Percentiles rank a stretch among this genome's conserved stretches.
Evolutionary conservation across 2,888 invertebrate species (phyloP).

Genomic region (Aethes cnicana): DNA sequence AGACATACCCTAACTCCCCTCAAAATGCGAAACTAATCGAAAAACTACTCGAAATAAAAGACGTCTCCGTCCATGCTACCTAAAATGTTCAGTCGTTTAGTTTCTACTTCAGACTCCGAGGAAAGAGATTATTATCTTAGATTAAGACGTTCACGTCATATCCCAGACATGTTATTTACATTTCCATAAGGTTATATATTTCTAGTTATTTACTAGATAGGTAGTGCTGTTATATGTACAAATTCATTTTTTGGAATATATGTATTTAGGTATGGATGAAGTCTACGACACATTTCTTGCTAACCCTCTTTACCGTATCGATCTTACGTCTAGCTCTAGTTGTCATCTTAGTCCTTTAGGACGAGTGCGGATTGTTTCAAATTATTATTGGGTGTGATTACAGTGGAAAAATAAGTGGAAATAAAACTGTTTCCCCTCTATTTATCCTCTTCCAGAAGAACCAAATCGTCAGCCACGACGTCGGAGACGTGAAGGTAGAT

Average conservation of each 20-base stretch:
- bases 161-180: constrained; percentile 36
- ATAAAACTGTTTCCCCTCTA: constrained; percentile 63
- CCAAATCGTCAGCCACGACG: constrained; percentile 96
- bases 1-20: neutral
- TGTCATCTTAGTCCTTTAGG: constrained; percentile 15
- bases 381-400: constrained; percentile 54
- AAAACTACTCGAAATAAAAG: constrained; percentile 24
- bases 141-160: constrained; percentile 26
- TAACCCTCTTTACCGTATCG: constrained; percentile 31
- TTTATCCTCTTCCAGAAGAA: constrained; percentile 87
- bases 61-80: constrained; percentile 34
- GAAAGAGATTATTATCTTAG: constrained; percentile 36
- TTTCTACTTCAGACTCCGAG: constrained; percentile 51
- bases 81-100: constrained; percentile 53
- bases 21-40: constrained; percentile 11
- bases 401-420: constrained; percentile 69
- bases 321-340: constrained; percentile 18
- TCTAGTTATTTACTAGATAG: constrained; percentile 38
- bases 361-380: constrained; percentile 53
- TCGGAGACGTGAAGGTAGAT: constrained; percentile 98
- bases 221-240: constrained; percentile 41
- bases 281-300: constrained; percentile 32
- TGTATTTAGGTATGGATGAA: constrained; percentile 34
- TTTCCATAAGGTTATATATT: constrained; percentile 30
- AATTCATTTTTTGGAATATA: constrained; percentile 38